Evolutionary conservation across 2,797 vertebrate species (phyloP).

Genomic region (Erpetoichthys calabaricus): DNA sequence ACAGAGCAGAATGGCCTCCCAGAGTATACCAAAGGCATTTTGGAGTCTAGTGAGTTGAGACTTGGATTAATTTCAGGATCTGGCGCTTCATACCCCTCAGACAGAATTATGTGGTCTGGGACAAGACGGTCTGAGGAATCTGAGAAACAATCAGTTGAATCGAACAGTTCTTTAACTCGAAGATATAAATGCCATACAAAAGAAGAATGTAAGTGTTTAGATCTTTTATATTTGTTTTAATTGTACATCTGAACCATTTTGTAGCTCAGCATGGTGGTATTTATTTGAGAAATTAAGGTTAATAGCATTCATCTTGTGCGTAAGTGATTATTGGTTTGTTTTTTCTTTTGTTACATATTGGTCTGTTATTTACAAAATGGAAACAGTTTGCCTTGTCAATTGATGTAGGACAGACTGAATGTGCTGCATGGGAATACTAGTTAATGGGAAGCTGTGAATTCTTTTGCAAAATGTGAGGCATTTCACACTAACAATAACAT

Average conservation of each 20-base stretch:
- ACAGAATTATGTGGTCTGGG: conserved; percentile 43
- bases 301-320: too few relatives aligned
- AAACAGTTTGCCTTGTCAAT: too few relatives aligned
- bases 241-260: conserved; percentile 10
- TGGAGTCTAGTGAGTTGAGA: conserved; percentile 53
- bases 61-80: conserved; percentile 49
- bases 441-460: background rate
- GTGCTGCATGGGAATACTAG: background rate
- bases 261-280: too few relatives aligned
- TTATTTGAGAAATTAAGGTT: too few relatives aligned
- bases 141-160: conserved; percentile 33
- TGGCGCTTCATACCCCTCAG: conserved; percentile 28
- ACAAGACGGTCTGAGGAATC: conserved; percentile 33
- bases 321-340: too few relatives aligned
- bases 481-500: too few relatives aligned
- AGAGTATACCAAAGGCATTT: conserved; percentile 44
- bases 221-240: conserved; percentile 6
- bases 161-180: conserved; percentile 20
- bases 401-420: too few relatives aligned
- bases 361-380: too few relatives aligned
- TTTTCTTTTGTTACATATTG: too few relatives aligned
- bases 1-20: conserved; percentile 36
- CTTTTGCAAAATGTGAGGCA: too few relatives aligned
- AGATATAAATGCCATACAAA: conserved; percentile 42
- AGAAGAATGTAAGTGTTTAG: conserved; percentile 67